Evolutionary conservation across 2,113 vertebrate genomes (phyloP), one percentile per base, ranked within the genome.

Genomic region (Protobothrops mucrosquamatus): DNA sequence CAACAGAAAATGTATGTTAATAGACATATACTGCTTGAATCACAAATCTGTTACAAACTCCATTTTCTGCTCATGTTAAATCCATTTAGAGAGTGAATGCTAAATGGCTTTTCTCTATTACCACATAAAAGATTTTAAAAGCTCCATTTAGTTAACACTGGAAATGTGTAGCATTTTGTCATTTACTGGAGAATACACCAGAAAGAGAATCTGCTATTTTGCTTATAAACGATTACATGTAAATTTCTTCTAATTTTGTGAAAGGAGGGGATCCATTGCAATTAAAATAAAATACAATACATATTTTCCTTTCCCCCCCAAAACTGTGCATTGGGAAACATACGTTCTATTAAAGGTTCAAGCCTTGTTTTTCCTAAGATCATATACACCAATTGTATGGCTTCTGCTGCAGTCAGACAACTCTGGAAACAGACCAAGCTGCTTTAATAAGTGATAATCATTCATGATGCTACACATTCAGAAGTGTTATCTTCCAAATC

Each of bases 131-230:
- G 55, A 9, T 85, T 85, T 89, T 20, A 7, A 43, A 69, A 89
- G 55, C 39, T 92, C 52, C 10, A n/a, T 43, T 89, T 15, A 3
- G 85, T 91, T 93, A 81, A 90, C 23, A 88, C 8, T 22, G 24
- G 93, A 94, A 91, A 93, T 86, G 92, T 93, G 69, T 85, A 94
- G 23, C 39, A 95, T 88, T 95, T 93, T 86, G 92, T 93, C 93
- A 51, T 93, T 95, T 93, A 94, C 91, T n/a, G 43, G 59, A 96
- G 91, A 93, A 69, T 51, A 39, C 46, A 92, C 29, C 34, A 93
- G 81, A 85, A 18, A 59, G 57, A 59, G 24, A 15, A 90, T 52
- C 74, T 81, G 74, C 43, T 81, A 43, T 81, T 54, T 85, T 92
- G 39, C 39, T 57, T n/a, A 59, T 39, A 90, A 55, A 81, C 34